Percentiles rank a stretch among this genome's conserved stretches.
These are phyloP conservation scores for Notiomystis cincta DNA, from an alignment of 2,113 vertebrate genomes.

Conservation along the genomic window DNA sequence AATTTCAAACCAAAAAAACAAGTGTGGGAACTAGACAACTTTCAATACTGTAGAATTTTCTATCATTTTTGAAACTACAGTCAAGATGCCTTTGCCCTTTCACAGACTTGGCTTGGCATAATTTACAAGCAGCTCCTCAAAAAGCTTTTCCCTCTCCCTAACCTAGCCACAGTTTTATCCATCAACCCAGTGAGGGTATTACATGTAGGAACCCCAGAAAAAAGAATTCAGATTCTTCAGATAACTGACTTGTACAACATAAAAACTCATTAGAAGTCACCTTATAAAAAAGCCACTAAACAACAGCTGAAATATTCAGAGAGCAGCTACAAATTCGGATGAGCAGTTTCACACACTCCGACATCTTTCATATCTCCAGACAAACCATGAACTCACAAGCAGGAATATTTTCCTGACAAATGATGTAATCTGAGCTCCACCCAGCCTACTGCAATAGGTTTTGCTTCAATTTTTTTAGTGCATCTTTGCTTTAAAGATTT, in stretches of 20 bases:
- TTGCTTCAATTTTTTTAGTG: neutral
- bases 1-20: neutral
- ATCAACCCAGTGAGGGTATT: neutral
- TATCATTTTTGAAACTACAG: neutral
- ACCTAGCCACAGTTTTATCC: neutral
- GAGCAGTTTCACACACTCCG: neutral
- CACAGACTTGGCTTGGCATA: neutral
- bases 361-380: neutral
- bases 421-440: neutral
- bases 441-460: neutral
- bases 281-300: neutral
- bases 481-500: neutral
- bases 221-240: neutral
- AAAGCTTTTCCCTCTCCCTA: neutral
- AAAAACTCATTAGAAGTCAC: neutral
- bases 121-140: neutral
- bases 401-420: neutral
- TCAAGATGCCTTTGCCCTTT: neutral
- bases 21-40: neutral
- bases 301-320: neutral
- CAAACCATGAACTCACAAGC: neutral
- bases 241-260: neutral
- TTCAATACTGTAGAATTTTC: neutral
- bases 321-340: neutral
- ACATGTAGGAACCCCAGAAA: neutral